Evolutionary conservation across 2,797 vertebrate genomes (phyloP).

Genomic region (Acanthurus tractus): DNA sequence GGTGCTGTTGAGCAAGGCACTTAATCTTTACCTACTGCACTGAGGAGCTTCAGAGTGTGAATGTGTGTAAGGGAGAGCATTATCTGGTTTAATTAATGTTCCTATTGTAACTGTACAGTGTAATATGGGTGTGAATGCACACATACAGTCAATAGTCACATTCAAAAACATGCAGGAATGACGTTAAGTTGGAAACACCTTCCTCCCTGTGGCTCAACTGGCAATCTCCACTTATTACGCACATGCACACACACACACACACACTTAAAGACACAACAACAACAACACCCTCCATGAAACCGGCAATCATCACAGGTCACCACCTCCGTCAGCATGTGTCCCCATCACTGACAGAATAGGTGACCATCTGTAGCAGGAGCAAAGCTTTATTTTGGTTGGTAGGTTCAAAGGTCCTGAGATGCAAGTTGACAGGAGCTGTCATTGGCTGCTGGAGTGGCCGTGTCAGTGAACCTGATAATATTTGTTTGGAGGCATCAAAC

Average conservation of each 20-base stretch:
- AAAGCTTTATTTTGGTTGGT: conserved; percentile 73
- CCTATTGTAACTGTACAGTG: neutral
- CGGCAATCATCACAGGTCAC: conserved; percentile 69
- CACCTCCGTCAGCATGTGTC: conserved; percentile 65
- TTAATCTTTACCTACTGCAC: conserved; percentile 13
- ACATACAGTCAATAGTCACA: neutral
- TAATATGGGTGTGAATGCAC: neutral
- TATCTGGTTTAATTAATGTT: neutral
- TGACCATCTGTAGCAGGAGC: conserved; percentile 52
- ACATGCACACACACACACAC: conserved; percentile 18
- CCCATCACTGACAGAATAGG: conserved; percentile 62
- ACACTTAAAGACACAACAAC: neutral
- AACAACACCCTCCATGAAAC: conserved; percentile 29
- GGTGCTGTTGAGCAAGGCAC: conserved; percentile 10
- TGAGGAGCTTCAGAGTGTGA: conserved; percentile 21
- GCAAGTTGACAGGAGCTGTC: conserved; percentile 64
- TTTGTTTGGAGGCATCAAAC: conserved; percentile 54
- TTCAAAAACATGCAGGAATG: neutral
- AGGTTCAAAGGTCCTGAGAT: conserved; percentile 73
- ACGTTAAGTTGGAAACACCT: conserved; percentile 31
- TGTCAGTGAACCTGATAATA: conserved; percentile 71
- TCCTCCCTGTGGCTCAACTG: conserved; percentile 22
- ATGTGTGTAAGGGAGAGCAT: neutral
- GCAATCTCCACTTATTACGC: conserved; percentile 16
- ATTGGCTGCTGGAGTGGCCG: conserved; percentile 37